Base-by-base conservation (phyloP, 2,888 invertebrate species). In the Phania funesta region DNA sequence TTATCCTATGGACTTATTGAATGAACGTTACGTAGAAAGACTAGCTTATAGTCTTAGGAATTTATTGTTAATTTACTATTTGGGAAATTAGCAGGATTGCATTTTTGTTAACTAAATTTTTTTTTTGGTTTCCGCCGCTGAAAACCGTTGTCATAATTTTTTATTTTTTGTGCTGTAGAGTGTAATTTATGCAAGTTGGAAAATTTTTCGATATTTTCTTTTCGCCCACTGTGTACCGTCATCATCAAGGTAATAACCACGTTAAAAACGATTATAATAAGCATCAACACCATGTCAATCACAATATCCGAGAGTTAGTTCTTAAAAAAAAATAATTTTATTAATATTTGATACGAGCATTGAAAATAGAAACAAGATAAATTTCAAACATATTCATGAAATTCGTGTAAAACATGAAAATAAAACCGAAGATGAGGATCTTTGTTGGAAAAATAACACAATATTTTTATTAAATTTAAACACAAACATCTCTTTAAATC, bases 251-350 rank as follows among this genome's bases (percentile, higher is more conserved):
- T 32, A 48, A 50, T 18, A 41, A 46, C 13, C 22, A 56, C 38
- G 29, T 44, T 38, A 60, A 32, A 44, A 52, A 44, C 13, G 35
- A 54, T 70, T 62, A 71, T 62, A 80, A 75, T 71, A 81, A 73
- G 67, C 76, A 80, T 82, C 80, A 82, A 77, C 78, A 75, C 80
- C 74, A 76, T 83, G 84, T 84, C 84, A 83, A 75, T 83, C 78
- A 80, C 80, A 84, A 84, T 84, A 41, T 67, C 65, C 71, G 67
- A 77, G 68, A 76, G 76, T 60, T 74, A 41, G n/a, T 54, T 48
- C 20, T 52, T 71, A 46, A 54, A 65, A 52, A 44, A 60, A 46
- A 62, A 26, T 9, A 46, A 65, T 71, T 11, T 3, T 1, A 9
- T 35, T 8, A 9, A 9, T 38, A 67, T 65, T 64, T 54, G 35